Evolutionary conservation across 2,113 vertebrate species (phyloP).

Genomic region (Rhabdornis inornatus): DNA sequence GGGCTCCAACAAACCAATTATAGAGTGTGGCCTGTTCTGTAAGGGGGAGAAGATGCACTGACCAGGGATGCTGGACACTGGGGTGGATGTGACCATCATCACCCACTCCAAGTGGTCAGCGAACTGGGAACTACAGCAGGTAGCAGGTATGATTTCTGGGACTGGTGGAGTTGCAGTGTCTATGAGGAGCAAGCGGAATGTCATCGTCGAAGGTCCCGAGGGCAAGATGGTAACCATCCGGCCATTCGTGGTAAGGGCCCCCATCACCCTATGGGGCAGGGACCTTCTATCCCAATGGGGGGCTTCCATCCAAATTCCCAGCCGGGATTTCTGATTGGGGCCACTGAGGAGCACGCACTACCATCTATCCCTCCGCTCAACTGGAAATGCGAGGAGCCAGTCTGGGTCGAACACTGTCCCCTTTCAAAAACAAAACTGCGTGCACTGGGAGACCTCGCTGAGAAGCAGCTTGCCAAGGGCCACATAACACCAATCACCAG

Average conservation of each 20-base stretch:
- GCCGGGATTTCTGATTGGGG: not conserved
- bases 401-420: not conserved
- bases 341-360: not conserved
- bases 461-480: not conserved
- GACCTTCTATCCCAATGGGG: not conserved
- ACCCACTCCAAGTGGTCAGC: fast-evolving
- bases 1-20: not conserved
- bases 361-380: not conserved
- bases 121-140: not conserved
- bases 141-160: not conserved
- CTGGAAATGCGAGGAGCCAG: not conserved
- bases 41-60: not conserved
- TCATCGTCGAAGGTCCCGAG: fast-evolving
- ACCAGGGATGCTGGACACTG: not conserved
- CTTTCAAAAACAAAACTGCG: not conserved
- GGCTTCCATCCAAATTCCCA: not conserved
- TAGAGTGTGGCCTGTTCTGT: not conserved
- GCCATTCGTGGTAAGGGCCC: not conserved
- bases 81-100: fast-evolving
- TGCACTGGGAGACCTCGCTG: not conserved
- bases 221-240: not conserved
- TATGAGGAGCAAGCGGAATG: not conserved
- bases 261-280: not conserved
- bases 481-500: not conserved
- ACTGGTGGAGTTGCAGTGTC: not conserved